Evolutionary conservation across 1,140 invertebrate species (phyloP).

Genomic region (Saxidomus purpurata): DNA sequence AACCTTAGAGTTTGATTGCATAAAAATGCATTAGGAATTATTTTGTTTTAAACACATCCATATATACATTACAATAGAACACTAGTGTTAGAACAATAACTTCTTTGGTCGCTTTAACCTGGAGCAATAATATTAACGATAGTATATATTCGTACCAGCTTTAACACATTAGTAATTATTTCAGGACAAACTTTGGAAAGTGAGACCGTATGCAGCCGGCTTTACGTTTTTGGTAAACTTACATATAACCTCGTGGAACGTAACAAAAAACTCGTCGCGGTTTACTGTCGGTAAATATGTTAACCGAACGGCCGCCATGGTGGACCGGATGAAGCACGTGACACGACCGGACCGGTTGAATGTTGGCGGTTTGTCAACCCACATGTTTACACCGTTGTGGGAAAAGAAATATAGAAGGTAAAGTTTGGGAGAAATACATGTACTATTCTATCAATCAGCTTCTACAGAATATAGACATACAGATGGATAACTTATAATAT

Average conservation of each 20-base stretch:
- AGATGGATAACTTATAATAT: too few species aligned
- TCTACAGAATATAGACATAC: too few species aligned
- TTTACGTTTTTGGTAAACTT: constrained; percentile 32
- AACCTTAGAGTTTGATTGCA: too few species aligned
- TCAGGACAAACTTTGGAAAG: constrained; percentile 48
- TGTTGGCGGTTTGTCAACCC: constrained; percentile 22
- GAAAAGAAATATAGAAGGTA: constrained; percentile 42
- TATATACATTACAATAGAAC: too few species aligned
- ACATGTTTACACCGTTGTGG: constrained; percentile 3
- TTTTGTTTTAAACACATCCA: too few species aligned
- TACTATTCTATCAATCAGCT: too few species aligned
- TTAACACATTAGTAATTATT: neutral
- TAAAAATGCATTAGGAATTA: too few species aligned
- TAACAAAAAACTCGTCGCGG: constrained; percentile 22
- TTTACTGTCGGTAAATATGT: constrained; percentile 42
- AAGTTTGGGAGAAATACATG: too few species aligned
- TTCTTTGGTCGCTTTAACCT: too few species aligned
- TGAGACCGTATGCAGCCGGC: constrained; percentile 42
- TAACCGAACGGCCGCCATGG: constrained; percentile 27
- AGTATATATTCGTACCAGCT: too few species aligned
- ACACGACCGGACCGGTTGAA: constrained; percentile 3
- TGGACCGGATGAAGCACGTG: constrained; percentile 32
- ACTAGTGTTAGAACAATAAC: too few species aligned
- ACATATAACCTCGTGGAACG: constrained; percentile 52
- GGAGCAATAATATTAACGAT: too few species aligned